These are phyloP conservation scores for Drosophila macrospina DNA, from an alignment of 2,888 invertebrate species.

Conservation along the genomic window DNA sequence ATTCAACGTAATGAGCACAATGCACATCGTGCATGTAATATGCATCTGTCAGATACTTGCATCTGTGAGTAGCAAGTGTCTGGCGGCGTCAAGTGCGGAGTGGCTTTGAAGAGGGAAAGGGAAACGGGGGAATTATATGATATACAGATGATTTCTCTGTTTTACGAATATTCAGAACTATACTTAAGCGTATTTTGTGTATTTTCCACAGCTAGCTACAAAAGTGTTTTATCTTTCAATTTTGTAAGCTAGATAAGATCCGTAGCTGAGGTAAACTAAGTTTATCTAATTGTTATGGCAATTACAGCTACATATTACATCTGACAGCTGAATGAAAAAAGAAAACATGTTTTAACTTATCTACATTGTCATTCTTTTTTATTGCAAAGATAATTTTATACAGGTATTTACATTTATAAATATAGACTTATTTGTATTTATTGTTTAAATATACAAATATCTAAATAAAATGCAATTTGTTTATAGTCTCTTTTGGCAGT, in stretches of 20 bases:
- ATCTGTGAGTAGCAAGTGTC: constrained; percentile 52
- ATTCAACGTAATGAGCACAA: constrained; percentile 37
- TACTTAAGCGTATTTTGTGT: no score
- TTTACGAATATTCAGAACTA: background rate
- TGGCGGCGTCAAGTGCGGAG: constrained; percentile 37
- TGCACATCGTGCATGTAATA: constrained; percentile 20
- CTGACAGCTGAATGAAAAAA: constrained; percentile 40
- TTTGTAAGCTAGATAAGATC: background rate
- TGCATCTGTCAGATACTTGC: constrained; percentile 57
- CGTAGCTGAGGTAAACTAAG: background rate
- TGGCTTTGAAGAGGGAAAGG: constrained; percentile 4
- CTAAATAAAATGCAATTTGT: background rate
- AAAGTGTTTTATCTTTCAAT: background rate
- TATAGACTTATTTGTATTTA: no score
- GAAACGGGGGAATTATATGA: background rate
- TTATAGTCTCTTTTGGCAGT: background rate
- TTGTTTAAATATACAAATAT: no score
- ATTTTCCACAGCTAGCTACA: background rate
- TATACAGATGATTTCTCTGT: background rate
- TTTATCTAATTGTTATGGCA: constrained; percentile 22
- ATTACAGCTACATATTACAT: constrained; percentile 21
- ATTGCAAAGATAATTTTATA: no score
- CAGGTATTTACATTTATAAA: no score
- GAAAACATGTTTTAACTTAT: constrained; percentile 9
- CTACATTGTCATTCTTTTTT: constrained; percentile 14